These are phyloP conservation scores for Ptilorrhoa leucosticta DNA, from an alignment of 2,113 vertebrate species.

Conservation along the genomic window DNA sequence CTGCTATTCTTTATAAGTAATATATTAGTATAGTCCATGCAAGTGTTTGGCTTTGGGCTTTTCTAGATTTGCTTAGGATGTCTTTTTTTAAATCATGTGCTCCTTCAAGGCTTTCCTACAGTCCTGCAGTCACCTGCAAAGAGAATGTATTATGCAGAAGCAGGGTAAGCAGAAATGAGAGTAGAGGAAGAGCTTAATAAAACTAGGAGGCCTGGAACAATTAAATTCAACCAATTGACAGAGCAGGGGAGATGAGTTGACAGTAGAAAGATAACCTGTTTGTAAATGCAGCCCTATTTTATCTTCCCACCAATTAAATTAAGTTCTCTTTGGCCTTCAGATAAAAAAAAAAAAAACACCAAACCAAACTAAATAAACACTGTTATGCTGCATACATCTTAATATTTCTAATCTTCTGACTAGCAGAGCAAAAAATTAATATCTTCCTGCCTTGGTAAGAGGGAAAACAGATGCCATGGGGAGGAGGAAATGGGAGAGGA, in stretches of 20 bases:
- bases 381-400: conserved; percentile 71
- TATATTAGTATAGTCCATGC: not conserved
- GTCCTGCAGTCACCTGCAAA: conserved; percentile 20
- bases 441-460: conserved; percentile 62
- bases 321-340: conserved; percentile 67
- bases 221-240: conserved; percentile 63
- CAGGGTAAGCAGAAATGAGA: conserved; percentile 15
- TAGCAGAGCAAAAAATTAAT: conserved; percentile 82
- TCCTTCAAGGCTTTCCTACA: conserved; percentile 37
- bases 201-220: conserved; percentile 65
- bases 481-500: conserved; percentile 47
- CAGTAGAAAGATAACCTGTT: conserved; percentile 66
- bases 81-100: not conserved
- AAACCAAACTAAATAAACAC: conserved; percentile 61
- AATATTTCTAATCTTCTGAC: conserved; percentile 79
- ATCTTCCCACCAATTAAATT: conserved; percentile 71
- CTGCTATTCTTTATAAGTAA: not conserved
- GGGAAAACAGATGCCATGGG: conserved; percentile 49
- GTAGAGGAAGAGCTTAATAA: conserved; percentile 58
- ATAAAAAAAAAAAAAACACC: conserved; percentile 18
- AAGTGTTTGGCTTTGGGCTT: not conserved
- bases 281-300: conserved; percentile 63
- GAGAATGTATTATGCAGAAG: conserved; percentile 23
- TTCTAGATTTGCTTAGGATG: conserved; percentile 17
- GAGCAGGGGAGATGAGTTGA: conserved; percentile 37